Evolutionary conservation across 2,113 vertebrate genomes (phyloP).

Genomic region (Perca flavescens): DNA sequence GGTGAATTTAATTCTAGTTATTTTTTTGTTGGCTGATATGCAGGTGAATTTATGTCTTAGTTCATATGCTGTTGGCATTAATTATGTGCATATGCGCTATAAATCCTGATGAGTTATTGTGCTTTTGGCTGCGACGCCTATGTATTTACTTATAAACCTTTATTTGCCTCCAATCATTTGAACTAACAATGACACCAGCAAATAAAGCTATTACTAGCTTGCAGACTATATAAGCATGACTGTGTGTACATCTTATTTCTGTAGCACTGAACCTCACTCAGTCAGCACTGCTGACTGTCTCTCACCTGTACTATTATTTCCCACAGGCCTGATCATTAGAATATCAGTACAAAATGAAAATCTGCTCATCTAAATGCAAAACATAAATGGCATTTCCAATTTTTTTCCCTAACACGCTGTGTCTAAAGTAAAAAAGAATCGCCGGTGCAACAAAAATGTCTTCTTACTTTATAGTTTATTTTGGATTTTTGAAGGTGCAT

Average conservation of each 20-base stretch:
- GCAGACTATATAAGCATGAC: not conserved
- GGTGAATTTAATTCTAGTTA: not conserved
- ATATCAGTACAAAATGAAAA: conserved; percentile 72
- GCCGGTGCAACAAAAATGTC: no score
- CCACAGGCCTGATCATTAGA: conserved; percentile 65
- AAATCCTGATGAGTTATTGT: no score
- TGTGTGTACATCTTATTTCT: conserved; percentile 44
- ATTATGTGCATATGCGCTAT: no score
- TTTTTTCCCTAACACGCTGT: conserved; percentile 68
- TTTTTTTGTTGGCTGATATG: not conserved
- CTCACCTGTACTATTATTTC: conserved; percentile 65
- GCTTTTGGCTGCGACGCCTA: no score
- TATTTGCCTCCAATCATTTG: not conserved
- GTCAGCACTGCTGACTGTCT: conserved; percentile 53
- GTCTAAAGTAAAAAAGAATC: conserved; percentile 44
- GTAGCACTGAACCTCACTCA: conserved; percentile 43
- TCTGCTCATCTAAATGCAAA: conserved; percentile 86
- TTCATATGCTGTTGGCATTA: no score
- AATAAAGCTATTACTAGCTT: conserved; percentile 25
- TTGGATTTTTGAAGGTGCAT: no score
- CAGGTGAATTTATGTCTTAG: not conserved
- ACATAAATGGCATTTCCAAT: conserved; percentile 75
- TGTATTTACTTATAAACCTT: conserved; percentile 4
- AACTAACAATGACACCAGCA: conserved; percentile 11
- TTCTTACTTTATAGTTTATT: no score